These are phyloP conservation scores for Oxyteleia sp. DNA, from an alignment of 2,888 invertebrate genomes.

Conservation along the genomic window DNA sequence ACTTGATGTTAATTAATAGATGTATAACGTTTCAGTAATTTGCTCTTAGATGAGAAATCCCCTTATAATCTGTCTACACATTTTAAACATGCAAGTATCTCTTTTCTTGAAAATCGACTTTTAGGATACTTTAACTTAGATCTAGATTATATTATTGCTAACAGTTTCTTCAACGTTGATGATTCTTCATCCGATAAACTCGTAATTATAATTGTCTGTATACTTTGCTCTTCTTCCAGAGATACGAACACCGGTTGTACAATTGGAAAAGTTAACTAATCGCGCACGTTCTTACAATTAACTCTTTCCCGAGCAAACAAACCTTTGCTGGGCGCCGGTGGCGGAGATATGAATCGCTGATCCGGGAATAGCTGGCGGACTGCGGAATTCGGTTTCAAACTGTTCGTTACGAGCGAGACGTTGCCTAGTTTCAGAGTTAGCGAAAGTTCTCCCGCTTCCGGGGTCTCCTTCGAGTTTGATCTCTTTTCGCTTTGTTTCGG, in stretches of 20 bases:
- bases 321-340: slow-evolving; percentile 88
- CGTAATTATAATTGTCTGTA: no score
- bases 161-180: no score
- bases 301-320: slow-evolving; percentile 30
- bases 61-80: no score
- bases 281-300: slow-evolving; percentile 26
- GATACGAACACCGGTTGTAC: not conserved
- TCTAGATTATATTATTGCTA: no score
- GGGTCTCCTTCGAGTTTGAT: slow-evolving; percentile 67
- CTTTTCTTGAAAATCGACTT: no score
- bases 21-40: no score
- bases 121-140: no score
- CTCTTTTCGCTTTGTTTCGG: slow-evolving; percentile 69
- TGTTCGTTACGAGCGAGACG: slow-evolving; percentile 89
- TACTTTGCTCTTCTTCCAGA: no score
- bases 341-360: slow-evolving; percentile 89
- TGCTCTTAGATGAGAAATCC: no score
- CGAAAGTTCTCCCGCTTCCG: slow-evolving; percentile 88
- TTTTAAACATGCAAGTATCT: no score
- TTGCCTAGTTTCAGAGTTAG: slow-evolving; percentile 89
- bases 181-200: no score
- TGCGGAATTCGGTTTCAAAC: slow-evolving; percentile 92
- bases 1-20: no score
- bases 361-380: slow-evolving; percentile 94
- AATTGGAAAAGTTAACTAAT: slow-evolving; percentile 1